These are phyloP conservation scores for Caiman crocodilus DNA, from an alignment of 2,797 vertebrate species.

Conservation along the genomic window DNA sequence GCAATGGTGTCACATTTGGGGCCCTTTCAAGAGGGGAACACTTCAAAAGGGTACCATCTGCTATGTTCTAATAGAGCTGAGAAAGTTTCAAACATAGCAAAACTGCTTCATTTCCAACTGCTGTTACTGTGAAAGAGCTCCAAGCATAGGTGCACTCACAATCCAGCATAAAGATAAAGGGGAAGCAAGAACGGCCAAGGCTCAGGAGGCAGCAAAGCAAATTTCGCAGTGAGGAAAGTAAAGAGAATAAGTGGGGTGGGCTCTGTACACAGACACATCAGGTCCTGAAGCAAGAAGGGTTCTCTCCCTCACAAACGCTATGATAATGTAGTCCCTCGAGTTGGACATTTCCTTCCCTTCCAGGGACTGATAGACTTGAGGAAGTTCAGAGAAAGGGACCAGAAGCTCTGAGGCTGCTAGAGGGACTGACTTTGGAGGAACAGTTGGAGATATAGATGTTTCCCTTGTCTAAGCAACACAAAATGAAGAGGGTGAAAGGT, in stretches of 20 bases:
- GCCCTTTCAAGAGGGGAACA: no score
- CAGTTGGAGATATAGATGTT: not conserved
- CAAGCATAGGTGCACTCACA: no score
- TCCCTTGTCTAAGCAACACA: not conserved
- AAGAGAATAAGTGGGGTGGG: not conserved
- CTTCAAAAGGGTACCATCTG: no score
- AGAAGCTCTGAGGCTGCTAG: not conserved
- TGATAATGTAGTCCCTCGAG: not conserved
- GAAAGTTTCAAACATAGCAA: no score
- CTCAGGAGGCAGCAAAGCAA: not conserved
- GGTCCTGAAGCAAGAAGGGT: not conserved
- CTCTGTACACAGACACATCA: not conserved
- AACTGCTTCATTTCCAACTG: no score
- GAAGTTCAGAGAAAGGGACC: not conserved
- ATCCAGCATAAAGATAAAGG: not conserved
- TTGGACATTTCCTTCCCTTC: not conserved
- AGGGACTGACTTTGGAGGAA: not conserved
- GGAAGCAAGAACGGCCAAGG: not conserved
- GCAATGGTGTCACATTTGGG: no score
- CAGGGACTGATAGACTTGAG: accelerated
- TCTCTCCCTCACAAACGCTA: not conserved
- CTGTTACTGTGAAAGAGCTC: no score
- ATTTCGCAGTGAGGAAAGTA: accelerated
- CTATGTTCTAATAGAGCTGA: no score
- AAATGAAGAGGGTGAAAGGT: not conserved